A percentile compares a stretch with the other conserved stretches of the same genome.
phyloP scores from a whole-genome alignment of 2,113 vertebrate genomes.

The Tragelaphus strepsiceros region DNA sequence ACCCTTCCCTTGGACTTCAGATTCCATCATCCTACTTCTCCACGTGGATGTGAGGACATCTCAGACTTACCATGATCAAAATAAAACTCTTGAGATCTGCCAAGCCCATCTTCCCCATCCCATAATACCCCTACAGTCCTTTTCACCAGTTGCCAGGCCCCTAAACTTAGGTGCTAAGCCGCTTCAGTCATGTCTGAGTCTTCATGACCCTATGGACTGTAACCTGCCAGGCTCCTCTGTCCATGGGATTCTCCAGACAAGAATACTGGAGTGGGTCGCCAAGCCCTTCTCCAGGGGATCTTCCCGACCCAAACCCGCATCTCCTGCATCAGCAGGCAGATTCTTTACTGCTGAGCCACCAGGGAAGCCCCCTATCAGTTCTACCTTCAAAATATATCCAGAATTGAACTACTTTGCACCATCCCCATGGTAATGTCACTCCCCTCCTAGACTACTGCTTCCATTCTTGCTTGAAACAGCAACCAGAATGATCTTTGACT shows the following conservation, averaged over 20 bases:
- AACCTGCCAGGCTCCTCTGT: neutral
- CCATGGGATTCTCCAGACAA: neutral
- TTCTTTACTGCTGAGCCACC: neutral
- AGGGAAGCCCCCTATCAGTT: neutral
- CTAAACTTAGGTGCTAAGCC: neutral
- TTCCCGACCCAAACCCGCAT: neutral
- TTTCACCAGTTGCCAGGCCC: neutral
- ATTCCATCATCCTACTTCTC: neutral
- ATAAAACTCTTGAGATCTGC: neutral
- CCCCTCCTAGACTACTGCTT: neutral
- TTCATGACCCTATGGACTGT: neutral
- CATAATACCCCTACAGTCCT: neutral
- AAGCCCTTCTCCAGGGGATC: neutral
- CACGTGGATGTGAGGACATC: neutral
- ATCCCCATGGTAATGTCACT: neutral
- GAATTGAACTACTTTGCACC: neutral
- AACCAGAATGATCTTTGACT: neutral
- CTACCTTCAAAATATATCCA: neutral
- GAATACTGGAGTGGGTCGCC: neutral
- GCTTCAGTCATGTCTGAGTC: neutral
- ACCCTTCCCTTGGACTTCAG: neutral
- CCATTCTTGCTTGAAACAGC: neutral
- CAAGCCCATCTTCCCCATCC: neutral
- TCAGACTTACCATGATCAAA: neutral
- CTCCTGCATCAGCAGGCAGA: neutral